Base-by-base conservation (phyloP, 2,797 vertebrate species). In the Rousettus madagascariensis region DNA sequence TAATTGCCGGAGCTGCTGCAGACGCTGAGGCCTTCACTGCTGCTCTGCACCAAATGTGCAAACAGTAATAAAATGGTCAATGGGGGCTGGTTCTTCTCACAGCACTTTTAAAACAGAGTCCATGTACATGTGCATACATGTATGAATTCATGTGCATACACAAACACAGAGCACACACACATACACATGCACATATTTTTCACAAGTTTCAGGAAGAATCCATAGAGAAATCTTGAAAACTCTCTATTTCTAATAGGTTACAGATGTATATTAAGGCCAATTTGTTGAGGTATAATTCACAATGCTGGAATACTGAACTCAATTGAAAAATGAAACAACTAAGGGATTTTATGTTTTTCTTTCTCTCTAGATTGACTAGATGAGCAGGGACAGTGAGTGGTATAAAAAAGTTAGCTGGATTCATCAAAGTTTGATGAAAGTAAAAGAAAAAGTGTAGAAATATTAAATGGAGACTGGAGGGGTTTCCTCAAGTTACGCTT, bases 1-100 rank as follows among this genome's bases (percentile, higher is more conserved):
- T 97, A 97, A 97, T 97, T 97, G 93, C 97, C 28, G n/a, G 97
- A 97, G 95, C 97, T 95, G 95, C 96, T 87, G 93, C 90, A 94
- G 95, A 93, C 93, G 72, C 93, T 17, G 59, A 75, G 91, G 91
- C 95, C 95, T 80, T 86, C 90, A 53, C 38, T 26, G 78, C 65
- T 15, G 36, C 88, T 85, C 93, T 69, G 94, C 46, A 87, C 93
- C 94, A 92, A 95, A 97, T 96, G 93, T 90, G 90, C 91, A 92
- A 96, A 97, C 95, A 97, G 75, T 90, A 83, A 94, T 97, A 84
- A 97, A 96, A 95, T 16, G 86, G 80, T 85, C 24, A 10, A 83
- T 72, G 75, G 86, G 61, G 87, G 75, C 75, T 0, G 16, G 53
- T 24, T 86, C 65, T 86, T 55, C 91, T 49, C 59, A 68, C 57